A percentile compares a stretch with the other conserved stretches of the same genome.
phyloP scores from a whole-genome alignment of 2,888 invertebrate genomes.

The Idaea straminata region DNA sequence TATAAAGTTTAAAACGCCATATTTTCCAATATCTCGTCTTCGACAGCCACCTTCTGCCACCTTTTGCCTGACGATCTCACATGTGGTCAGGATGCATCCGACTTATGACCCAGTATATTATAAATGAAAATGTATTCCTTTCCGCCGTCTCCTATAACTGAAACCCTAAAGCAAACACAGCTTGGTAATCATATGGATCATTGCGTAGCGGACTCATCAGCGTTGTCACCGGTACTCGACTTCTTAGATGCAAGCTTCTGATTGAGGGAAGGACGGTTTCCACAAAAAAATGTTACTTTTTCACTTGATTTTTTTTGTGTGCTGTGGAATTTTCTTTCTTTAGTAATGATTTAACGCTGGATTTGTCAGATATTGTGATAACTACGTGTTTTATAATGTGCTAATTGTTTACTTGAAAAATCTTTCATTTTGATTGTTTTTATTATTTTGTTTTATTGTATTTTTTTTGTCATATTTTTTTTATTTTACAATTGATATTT shows the following conservation, averaged over 20 bases:
- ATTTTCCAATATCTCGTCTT: no score
- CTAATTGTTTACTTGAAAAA: no score
- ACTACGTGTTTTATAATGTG: no score
- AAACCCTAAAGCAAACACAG: constrained; percentile 20
- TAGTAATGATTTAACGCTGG: background rate
- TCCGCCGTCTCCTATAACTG: constrained; percentile 12
- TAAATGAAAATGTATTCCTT: background rate
- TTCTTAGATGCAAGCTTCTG: background rate
- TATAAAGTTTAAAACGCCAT: no score
- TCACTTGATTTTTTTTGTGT: background rate
- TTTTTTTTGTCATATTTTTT: no score
- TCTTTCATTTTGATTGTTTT: no score
- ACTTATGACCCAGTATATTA: background rate
- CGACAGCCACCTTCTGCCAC: no score
- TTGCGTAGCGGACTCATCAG: constrained; percentile 47
- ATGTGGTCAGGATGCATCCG: no score
- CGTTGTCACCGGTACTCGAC: constrained; percentile 18
- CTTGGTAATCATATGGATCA: constrained; percentile 51
- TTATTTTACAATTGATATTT: no score
- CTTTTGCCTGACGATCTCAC: no score
- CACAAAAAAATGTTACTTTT: background rate
- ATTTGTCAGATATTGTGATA: no score
- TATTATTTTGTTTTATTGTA: no score
- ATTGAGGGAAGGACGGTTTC: background rate
- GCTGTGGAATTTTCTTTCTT: background rate